Base-by-base conservation (phyloP, 2,797 vertebrate genomes). In the Melanotaenia pygmaea region DNA sequence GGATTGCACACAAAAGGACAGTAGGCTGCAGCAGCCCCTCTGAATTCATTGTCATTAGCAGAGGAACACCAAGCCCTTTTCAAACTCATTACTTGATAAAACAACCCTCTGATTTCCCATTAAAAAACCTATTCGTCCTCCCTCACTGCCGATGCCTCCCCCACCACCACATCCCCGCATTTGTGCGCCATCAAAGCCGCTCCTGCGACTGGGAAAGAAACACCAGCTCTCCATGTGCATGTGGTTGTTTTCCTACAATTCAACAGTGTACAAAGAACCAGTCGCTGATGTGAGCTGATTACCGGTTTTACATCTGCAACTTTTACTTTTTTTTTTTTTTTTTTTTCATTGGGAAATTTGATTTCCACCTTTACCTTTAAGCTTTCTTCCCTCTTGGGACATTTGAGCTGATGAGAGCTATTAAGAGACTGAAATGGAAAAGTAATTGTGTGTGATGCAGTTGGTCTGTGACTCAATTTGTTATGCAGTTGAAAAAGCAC, bases 1-100 rank as follows among this genome's bases (percentile, higher is more conserved):
- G 89, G 79, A 80, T 78, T 86, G 80, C 73, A 64, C 54, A 86
- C 86, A 77, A 89, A 91, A 84, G 84, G 84, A 89, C 87, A 81
- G 84, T 74, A 64, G 61, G 72, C 83, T 83, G 74, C 71, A 78
- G 87, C 88, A 82, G 86, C 81, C 72, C 83, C 78, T 89, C 67
- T 85, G 82, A 92, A 91, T 92, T 91, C 84, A 91, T 89, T 92
- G 89, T 91, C 91, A 92, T 94, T 93, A 92, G 87, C 82, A 64
- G 81, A 76, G 82, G 83, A 90, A 91, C 77, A 80, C 78, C 82
- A 80, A 92, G 72, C 80, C 80, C 82, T 86, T 92, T 91, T 91
- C 86, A 89, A 92, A 93, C 90, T 93, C 91, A 94, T 94, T 93
- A 94, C 88, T 89, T 91, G 91, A 94, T 93, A 93, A 94, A 93